Evolutionary conservation across 2,888 invertebrate species (phyloP).

Genomic region (Pseudoips prasinana): DNA sequence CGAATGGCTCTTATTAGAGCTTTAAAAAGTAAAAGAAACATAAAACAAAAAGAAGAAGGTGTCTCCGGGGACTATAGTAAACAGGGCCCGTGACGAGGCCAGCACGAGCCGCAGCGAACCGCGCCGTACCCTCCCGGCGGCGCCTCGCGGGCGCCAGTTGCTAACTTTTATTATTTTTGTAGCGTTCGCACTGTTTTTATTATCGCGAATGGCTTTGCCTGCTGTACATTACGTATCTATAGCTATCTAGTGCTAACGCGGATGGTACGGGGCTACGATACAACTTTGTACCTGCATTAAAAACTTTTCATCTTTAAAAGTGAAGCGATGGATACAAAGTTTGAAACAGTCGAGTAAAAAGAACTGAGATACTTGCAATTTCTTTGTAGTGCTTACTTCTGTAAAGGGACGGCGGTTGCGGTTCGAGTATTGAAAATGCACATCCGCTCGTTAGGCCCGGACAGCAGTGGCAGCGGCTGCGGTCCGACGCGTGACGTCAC

Average conservation of each 20-base stretch:
- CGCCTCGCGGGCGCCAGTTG: conserved; percentile 59
- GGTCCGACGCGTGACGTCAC: conserved; percentile 77
- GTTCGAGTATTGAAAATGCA: conserved; percentile 66
- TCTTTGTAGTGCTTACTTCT: conserved; percentile 32
- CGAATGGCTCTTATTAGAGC: conserved; percentile 44
- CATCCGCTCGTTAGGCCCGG: conserved; percentile 70
- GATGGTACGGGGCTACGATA: conserved; percentile 5
- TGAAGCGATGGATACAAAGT: too few relatives aligned
- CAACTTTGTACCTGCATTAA: conserved; percentile 4
- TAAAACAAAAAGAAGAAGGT: conserved; percentile 54
- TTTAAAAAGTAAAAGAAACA: conserved; percentile 46
- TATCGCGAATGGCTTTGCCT: conserved; percentile 55
- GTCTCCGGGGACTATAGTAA: conserved; percentile 57
- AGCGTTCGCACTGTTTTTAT: conserved; percentile 63
- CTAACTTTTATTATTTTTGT: conserved; percentile 75
- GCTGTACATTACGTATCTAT: conserved; percentile 23
- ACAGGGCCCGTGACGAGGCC: conserved; percentile 55
- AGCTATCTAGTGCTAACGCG: too few relatives aligned
- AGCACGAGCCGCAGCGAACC: conserved; percentile 36
- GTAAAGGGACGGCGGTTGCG: conserved; percentile 34
- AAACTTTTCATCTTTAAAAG: conserved; percentile 1
- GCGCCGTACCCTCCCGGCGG: conserved; percentile 38
- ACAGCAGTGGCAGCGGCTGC: conserved; percentile 56
- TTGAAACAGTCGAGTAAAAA: too few relatives aligned
- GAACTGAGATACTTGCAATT: conserved; percentile 2